These are phyloP conservation scores for Apamea anceps DNA, from an alignment of 2,888 invertebrate species.

Conservation along the genomic window DNA sequence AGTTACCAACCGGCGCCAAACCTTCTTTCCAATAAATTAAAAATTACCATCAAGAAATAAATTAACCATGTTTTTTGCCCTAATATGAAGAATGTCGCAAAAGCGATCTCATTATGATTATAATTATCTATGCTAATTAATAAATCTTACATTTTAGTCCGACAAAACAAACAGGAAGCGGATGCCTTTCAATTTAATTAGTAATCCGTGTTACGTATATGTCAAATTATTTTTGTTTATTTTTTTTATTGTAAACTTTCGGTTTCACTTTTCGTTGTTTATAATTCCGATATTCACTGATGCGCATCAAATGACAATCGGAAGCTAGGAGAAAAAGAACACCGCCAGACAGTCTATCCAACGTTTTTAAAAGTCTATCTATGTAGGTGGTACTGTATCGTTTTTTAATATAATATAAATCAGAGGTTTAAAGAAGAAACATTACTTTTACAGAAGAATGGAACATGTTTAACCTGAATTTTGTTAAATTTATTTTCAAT, in stretches of 20 bases:
- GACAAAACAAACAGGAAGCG: slow-evolving; percentile 64
- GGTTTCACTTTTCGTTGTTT: slow-evolving; percentile 52
- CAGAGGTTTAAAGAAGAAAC: too few relatives aligned
- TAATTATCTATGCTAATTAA: slow-evolving; percentile 51
- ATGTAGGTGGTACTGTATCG: neutral
- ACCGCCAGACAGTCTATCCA: neutral
- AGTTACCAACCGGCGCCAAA: slow-evolving; percentile 3
- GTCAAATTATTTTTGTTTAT: slow-evolving; percentile 34
- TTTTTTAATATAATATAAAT: too few relatives aligned
- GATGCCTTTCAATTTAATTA: slow-evolving; percentile 59
- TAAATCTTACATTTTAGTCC: slow-evolving; percentile 41
- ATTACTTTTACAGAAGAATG: neutral
- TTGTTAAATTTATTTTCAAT: slow-evolving; percentile 13
- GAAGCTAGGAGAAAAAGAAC: neutral
- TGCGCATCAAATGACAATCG: slow-evolving; percentile 1
- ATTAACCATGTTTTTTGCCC: slow-evolving; percentile 28
- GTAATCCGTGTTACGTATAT: slow-evolving; percentile 39
- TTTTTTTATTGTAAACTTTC: slow-evolving; percentile 33
- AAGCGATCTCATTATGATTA: slow-evolving; percentile 42
- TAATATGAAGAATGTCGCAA: slow-evolving; percentile 34
- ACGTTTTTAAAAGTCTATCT: neutral
- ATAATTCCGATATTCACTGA: slow-evolving; percentile 11
- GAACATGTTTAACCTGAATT: slow-evolving; percentile 24
- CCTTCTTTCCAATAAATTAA: slow-evolving; percentile 31
- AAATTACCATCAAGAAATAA: slow-evolving; percentile 57